Conservation (phyloP, 1,140 invertebrate genomes). For the Scaptomyza montana region DNA sequence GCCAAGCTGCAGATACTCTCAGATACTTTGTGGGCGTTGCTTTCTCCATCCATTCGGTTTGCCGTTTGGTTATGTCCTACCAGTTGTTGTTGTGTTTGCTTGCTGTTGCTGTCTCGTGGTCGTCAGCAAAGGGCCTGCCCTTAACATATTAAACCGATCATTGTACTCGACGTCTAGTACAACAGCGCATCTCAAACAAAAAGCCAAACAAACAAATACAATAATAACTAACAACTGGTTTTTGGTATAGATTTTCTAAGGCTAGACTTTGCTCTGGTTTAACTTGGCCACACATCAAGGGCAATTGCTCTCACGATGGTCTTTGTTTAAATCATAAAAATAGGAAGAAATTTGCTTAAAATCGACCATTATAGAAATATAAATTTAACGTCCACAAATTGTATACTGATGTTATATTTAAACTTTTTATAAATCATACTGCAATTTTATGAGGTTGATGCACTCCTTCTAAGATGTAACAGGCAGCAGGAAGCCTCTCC, state of each 20-base stretch:
- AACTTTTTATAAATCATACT: too few relatives aligned
- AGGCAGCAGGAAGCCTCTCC: too few relatives aligned
- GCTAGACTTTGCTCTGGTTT: constrained; percentile 28
- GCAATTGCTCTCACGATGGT: constrained; percentile 3
- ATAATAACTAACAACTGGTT: constrained; percentile 29
- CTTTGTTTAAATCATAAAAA: background rate
- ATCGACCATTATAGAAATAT: background rate
- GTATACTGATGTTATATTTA: too few relatives aligned
- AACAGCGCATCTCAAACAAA: constrained; percentile 40
- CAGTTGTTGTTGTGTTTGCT: constrained; percentile 30
- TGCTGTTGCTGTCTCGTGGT: constrained; percentile 14
- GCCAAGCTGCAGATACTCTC: constrained; percentile 33
- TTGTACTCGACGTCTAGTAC: constrained; percentile 61
- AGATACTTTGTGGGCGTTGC: constrained; percentile 37
- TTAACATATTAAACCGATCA: constrained; percentile 81
- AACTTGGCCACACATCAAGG: background rate
- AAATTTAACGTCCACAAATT: too few relatives aligned
- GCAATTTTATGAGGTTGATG: too few relatives aligned
- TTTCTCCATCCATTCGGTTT: constrained; percentile 23
- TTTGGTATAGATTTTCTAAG: background rate
- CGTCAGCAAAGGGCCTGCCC: constrained; percentile 29
- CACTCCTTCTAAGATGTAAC: too few relatives aligned
- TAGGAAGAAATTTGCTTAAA: background rate
- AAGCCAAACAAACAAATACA: constrained; percentile 59
- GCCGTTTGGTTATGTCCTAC: constrained; percentile 57